Percentiles rank a stretch among this genome's conserved stretches.
Conservation (phyloP, 1,140 invertebrate species). For the Drosophila nikananu region DNA sequence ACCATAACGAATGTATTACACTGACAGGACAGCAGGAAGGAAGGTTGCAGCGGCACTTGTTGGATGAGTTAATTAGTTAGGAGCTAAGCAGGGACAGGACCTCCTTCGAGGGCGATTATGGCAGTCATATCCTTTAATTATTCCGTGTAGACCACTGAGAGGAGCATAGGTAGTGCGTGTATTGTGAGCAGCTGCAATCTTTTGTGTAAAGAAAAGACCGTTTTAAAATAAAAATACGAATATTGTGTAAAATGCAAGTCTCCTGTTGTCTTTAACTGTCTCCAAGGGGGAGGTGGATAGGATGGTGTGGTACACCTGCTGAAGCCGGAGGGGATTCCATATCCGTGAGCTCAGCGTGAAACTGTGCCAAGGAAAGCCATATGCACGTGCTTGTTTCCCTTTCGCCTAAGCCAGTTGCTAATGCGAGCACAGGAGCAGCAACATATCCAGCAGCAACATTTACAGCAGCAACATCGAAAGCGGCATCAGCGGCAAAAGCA, state of each 20-base stretch:
- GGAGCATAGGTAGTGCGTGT: slow-evolving; percentile 32
- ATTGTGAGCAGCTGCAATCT: slow-evolving; percentile 48
- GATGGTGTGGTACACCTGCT: neutral
- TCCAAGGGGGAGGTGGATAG: neutral
- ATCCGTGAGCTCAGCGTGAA: slow-evolving; percentile 39
- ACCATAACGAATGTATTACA: slow-evolving; percentile 48
- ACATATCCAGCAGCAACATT: slow-evolving; percentile 16
- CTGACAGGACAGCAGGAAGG: slow-evolving; percentile 6
- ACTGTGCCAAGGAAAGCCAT: slow-evolving; percentile 71
- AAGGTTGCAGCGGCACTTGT: slow-evolving; percentile 30
- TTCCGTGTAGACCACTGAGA: slow-evolving; percentile 6
- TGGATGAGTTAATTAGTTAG: slow-evolving; percentile 52
- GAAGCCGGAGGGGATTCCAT: neutral
- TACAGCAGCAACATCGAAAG: slow-evolving; percentile 9
- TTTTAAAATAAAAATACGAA: slow-evolving; percentile 57
- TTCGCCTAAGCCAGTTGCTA: slow-evolving; percentile 59
- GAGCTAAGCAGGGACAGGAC: slow-evolving; percentile 27
- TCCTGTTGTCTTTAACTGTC: slow-evolving; percentile 23
- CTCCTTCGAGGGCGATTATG: neutral
- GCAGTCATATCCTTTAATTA: slow-evolving; percentile 42
- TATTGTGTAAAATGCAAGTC: slow-evolving; percentile 55
- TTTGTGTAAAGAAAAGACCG: slow-evolving; percentile 48
- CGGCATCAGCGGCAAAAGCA: slow-evolving; percentile 15
- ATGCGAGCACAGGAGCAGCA: slow-evolving; percentile 45
- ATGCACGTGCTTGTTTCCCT: slow-evolving; percentile 47